Conservation (phyloP, 1,140 invertebrate species). For the Condylostylus longicornis region DNA sequence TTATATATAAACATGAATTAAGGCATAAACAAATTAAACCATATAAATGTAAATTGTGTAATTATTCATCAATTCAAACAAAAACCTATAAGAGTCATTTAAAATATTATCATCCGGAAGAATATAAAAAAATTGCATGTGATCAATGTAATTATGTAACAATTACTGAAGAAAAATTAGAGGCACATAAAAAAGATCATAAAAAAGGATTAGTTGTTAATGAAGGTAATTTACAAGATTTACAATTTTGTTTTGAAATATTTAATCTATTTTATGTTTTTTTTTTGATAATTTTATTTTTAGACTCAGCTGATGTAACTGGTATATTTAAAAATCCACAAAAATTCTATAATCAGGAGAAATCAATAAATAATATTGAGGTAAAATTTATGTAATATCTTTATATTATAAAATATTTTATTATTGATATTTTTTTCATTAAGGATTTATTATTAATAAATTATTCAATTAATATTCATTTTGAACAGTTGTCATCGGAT, state of each 20-base stretch:
- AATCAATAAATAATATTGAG: constrained; percentile 12
- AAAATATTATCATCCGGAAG: constrained; percentile 17
- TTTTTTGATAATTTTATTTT: background rate
- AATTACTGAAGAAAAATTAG: constrained; percentile 13
- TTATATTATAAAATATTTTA: background rate
- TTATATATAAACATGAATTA: constrained; percentile 25
- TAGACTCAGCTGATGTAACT: constrained; percentile 18
- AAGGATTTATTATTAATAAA: background rate
- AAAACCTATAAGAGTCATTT: constrained; percentile 20
- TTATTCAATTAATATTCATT: background rate
- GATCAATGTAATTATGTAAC: constrained; percentile 21
- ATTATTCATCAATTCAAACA: constrained; percentile 20
- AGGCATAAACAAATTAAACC: constrained; percentile 13
- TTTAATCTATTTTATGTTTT: background rate
- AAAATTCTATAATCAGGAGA: constrained; percentile 12
- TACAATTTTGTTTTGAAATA: background rate
- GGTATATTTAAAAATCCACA: constrained; percentile 12
- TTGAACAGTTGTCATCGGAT: constrained; percentile 22
- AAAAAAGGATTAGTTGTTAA: constrained; percentile 17
- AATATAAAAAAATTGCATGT: constrained; percentile 19
- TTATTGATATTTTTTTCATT: background rate
- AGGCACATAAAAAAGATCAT: constrained; percentile 21
- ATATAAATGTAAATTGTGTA: constrained; percentile 14
- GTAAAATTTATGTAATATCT: background rate
- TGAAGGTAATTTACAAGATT: constrained; percentile 7